These are phyloP conservation scores for Zingel zingel DNA, from an alignment of 2,113 vertebrate species.

Conservation along the genomic window DNA sequence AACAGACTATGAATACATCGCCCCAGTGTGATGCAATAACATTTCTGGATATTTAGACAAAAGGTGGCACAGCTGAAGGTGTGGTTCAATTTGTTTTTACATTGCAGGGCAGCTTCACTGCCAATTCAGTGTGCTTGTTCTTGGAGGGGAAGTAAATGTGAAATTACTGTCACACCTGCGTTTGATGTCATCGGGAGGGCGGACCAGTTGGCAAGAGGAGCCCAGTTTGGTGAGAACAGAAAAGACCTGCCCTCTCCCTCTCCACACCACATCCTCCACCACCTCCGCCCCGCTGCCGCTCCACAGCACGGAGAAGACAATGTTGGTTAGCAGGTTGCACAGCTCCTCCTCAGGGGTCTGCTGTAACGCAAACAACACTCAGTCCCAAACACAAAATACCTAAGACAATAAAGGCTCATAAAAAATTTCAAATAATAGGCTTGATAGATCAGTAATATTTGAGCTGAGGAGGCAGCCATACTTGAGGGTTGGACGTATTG, in stretches of 20 bases:
- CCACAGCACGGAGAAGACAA: slow-evolving; percentile 95
- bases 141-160: neutral
- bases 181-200: slow-evolving; percentile 94
- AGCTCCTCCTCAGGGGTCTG: slow-evolving; percentile 96
- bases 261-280: slow-evolving; percentile 89
- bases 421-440: neutral
- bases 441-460: neutral
- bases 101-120: neutral
- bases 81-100: slow-evolving; percentile 26
- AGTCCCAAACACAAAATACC: neutral
- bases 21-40: neutral
- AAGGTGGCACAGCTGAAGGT: neutral
- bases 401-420: neutral
- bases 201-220: slow-evolving; percentile 91
- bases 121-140: neutral
- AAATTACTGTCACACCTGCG: slow-evolving; percentile 85
- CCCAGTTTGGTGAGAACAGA: slow-evolving; percentile 97
- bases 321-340: slow-evolving; percentile 97
- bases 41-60: neutral
- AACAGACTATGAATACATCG: slow-evolving; percentile 6
- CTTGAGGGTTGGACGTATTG: slow-evolving; percentile 96
- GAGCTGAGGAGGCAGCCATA: slow-evolving; percentile 55
- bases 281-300: slow-evolving; percentile 90
- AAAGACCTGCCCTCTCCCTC: slow-evolving; percentile 96
- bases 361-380: slow-evolving; percentile 65